Percentiles rank a stretch among this genome's conserved stretches.
phyloP scores from a whole-genome alignment of 2,888 invertebrate genomes.

The Cryptosula pallasiana region DNA sequence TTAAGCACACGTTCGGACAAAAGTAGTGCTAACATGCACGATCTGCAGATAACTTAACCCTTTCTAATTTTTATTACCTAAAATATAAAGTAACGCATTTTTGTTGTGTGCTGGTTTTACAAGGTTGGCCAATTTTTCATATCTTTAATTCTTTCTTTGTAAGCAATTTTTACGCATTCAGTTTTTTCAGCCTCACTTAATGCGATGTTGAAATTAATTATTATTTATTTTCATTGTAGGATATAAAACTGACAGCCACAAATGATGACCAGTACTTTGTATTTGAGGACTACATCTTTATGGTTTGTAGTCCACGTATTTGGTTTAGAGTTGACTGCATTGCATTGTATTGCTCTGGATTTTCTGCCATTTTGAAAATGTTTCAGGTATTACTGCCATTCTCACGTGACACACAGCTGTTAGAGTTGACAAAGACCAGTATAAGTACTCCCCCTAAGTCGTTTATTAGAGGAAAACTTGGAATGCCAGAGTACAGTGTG shows the following conservation, averaged over 20 bases:
- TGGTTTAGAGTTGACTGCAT: background rate
- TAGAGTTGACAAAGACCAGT: slow-evolving; percentile 63
- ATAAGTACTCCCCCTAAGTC: slow-evolving; percentile 67
- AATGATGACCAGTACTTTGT: slow-evolving; percentile 98
- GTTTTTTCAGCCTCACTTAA: too few species aligned
- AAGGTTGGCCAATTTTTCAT: too few species aligned
- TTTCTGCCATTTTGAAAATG: too few species aligned
- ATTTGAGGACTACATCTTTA: slow-evolving; percentile 90
- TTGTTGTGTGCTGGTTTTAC: too few species aligned
- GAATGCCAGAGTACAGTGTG: slow-evolving; percentile 64
- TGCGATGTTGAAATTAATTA: too few species aligned
- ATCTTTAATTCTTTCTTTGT: too few species aligned
- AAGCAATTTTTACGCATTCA: too few species aligned
- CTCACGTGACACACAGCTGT: slow-evolving; percentile 71
- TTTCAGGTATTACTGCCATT: slow-evolving; percentile 67
- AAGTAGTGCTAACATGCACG: background rate
- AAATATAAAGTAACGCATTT: too few species aligned
- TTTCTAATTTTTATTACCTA: too few species aligned
- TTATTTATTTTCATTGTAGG: too few species aligned
- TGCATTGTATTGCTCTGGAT: too few species aligned
- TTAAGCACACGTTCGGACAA: background rate
- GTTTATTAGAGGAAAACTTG: slow-evolving; percentile 68
- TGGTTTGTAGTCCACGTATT: slow-evolving; percentile 59
- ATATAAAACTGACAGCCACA: slow-evolving; percentile 88
- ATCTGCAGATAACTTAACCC: too few species aligned